A percentile compares a stretch with the other conserved stretches of the same genome.
These are phyloP conservation scores for Orthosia incerta DNA, from an alignment of 2,888 invertebrate genomes.

Conservation along the genomic window DNA sequence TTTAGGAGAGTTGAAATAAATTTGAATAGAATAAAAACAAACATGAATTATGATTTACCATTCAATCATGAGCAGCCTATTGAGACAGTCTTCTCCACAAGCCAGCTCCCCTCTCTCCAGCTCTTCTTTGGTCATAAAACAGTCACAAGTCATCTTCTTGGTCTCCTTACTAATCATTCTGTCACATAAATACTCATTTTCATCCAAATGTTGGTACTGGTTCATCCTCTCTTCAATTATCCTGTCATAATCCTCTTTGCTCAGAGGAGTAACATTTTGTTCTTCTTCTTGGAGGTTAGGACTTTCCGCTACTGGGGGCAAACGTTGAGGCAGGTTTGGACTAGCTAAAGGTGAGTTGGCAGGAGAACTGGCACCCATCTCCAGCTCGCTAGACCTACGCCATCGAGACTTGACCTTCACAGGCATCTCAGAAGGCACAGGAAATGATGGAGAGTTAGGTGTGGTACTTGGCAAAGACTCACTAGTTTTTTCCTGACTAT, in stretches of 20 bases:
- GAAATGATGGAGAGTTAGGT: conserved; percentile 85
- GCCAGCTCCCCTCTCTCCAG: conserved; percentile 95
- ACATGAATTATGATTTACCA: conserved; percentile 91
- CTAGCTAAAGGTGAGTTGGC: conserved; percentile 84
- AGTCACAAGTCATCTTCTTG: conserved; percentile 98
- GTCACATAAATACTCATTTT: conserved; percentile 96
- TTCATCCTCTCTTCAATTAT: conserved; percentile 92
- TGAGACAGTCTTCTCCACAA: conserved; percentile 99
- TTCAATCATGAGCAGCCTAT: conserved; percentile 99
- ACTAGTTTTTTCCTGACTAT: conserved; percentile 85
- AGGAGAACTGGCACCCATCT: conserved; percentile 91
- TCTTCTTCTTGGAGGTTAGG: conserved; percentile 75
- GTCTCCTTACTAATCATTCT: conserved; percentile 97
- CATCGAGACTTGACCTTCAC: conserved; percentile 95
- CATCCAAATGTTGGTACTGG: conserved; percentile 95
- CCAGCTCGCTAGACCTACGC: conserved; percentile 94
- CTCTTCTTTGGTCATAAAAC: conserved; percentile 97
- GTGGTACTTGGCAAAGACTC: conserved; percentile 76
- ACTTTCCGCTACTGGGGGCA: conserved; percentile 75
- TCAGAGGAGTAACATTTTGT: conserved; percentile 70
- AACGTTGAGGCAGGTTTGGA: conserved; percentile 79
- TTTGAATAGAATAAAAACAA: conserved; percentile 10
- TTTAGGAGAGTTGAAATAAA: not conserved
- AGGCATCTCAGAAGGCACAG: conserved; percentile 91
- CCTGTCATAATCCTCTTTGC: conserved; percentile 87